Evolutionary conservation across 2,888 invertebrate species (phyloP).

Genomic region (Pseudococcus jackbeardsleyi): DNA sequence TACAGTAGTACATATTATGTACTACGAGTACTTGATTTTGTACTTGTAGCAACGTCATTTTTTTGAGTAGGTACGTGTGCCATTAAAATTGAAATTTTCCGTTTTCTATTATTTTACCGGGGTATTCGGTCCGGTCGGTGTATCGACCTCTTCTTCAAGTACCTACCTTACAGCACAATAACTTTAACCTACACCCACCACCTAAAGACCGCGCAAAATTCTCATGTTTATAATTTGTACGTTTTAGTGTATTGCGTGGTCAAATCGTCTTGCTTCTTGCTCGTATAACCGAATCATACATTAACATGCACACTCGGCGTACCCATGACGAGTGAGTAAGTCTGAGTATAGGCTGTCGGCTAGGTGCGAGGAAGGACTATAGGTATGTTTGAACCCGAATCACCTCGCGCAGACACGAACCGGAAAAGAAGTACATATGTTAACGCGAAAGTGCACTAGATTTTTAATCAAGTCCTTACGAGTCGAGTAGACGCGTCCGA

Average conservation of each 20-base stretch:
- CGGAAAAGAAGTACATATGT: constrained; percentile 37
- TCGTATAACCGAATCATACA: constrained; percentile 1
- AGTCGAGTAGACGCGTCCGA: constrained; percentile 47
- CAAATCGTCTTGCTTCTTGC: neutral
- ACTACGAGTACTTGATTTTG: too few relatives aligned
- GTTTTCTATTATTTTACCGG: too few relatives aligned
- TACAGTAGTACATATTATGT: too few relatives aligned
- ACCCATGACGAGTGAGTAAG: neutral
- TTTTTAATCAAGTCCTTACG: constrained; percentile 20
- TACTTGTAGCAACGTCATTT: too few relatives aligned
- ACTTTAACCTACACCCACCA: too few relatives aligned
- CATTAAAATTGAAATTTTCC: too few relatives aligned
- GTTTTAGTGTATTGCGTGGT: neutral
- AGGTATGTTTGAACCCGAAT: constrained; percentile 1
- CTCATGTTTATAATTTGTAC: neutral
- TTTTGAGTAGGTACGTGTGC: too few relatives aligned
- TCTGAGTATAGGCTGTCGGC: too few relatives aligned
- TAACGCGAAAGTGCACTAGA: constrained; percentile 48
- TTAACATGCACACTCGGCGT: neutral
- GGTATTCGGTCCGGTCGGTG: too few relatives aligned
- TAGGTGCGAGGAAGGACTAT: neutral
- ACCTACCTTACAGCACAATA: too few relatives aligned
- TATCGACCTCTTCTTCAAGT: too few relatives aligned
- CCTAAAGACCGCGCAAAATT: too few relatives aligned
- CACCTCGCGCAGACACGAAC: constrained; percentile 46